Conservation (phyloP, 2,113 vertebrate species). For the Cyanoderma ruficeps region DNA sequence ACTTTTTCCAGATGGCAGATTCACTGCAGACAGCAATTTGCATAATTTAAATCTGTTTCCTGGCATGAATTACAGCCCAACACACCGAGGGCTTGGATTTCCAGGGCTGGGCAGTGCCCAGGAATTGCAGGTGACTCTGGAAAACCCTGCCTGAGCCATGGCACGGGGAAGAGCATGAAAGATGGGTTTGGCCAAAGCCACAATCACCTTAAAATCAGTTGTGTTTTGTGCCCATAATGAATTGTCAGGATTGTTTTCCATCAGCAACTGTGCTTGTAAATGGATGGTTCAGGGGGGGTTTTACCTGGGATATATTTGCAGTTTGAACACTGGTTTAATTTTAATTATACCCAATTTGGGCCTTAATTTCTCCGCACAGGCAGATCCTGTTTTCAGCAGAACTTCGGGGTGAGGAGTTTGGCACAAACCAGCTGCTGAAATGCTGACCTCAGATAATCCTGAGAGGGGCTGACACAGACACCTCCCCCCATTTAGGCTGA, state of each 20-base stretch:
- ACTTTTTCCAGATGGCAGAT: conserved; percentile 58
- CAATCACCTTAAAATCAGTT: neutral
- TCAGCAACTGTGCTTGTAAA: neutral
- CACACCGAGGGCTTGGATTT: neutral
- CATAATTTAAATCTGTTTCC: conserved; percentile 60
- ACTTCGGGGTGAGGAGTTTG: neutral
- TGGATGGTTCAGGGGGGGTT: neutral
- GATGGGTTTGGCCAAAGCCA: neutral
- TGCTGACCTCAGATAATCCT: rapidly evolving
- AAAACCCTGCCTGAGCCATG: neutral
- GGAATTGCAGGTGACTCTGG: neutral
- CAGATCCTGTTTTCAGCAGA: neutral
- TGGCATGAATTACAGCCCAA: conserved; percentile 22
- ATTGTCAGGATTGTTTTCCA: neutral
- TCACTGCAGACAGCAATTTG: conserved; percentile 48
- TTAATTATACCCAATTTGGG: neutral
- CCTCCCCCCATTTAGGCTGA: neutral
- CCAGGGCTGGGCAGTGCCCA: neutral
- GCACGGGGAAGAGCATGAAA: neutral
- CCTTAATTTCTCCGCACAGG: neutral
- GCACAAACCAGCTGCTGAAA: neutral
- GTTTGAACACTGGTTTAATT: neutral
- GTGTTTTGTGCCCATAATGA: neutral
- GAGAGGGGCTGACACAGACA: neutral
- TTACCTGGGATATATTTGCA: neutral